phyloP scores from a whole-genome alignment of 1,140 invertebrate genomes.

The Nomia melanderi region DNA sequence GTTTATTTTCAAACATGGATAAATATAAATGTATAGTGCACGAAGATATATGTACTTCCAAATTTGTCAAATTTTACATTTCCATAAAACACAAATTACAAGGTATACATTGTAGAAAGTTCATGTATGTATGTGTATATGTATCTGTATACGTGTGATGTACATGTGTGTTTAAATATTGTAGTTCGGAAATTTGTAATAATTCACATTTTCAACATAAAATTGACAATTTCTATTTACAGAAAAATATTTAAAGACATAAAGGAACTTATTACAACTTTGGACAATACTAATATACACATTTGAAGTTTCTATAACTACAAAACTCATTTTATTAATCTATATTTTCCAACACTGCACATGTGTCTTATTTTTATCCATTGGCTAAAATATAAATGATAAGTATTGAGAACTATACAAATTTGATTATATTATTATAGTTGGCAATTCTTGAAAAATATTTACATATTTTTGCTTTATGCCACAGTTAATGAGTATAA shows the following conservation, averaged over 20 bases:
- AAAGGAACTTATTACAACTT: constrained; percentile 26
- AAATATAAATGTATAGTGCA: constrained; percentile 29
- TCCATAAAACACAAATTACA: constrained; percentile 23
- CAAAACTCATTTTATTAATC: constrained; percentile 10
- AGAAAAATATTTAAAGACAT: constrained; percentile 19
- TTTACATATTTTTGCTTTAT: constrained; percentile 44
- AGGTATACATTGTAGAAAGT: not conserved
- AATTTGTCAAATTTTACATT: constrained; percentile 11
- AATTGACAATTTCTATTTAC: constrained; percentile 28
- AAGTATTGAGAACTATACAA: constrained; percentile 44
- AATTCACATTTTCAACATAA: constrained; percentile 16
- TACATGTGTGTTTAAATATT: constrained; percentile 23
- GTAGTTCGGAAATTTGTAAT: constrained; percentile 12
- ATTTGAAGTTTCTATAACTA: constrained; percentile 24
- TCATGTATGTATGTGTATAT: not conserved
- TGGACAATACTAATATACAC: constrained; percentile 20
- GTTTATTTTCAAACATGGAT: constrained; percentile 38
- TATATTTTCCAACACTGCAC: constrained; percentile 8
- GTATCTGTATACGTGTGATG: constrained; percentile 24
- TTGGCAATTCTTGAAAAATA: constrained; percentile 31
- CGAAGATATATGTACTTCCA: not conserved
- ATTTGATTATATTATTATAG: constrained; percentile 8
- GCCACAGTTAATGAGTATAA: constrained; percentile 53
- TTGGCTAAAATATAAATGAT: constrained; percentile 24
- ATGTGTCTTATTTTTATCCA: constrained; percentile 7